Conservation (phyloP, 2,113 vertebrate genomes). For the Archilochus colubris region DNA sequence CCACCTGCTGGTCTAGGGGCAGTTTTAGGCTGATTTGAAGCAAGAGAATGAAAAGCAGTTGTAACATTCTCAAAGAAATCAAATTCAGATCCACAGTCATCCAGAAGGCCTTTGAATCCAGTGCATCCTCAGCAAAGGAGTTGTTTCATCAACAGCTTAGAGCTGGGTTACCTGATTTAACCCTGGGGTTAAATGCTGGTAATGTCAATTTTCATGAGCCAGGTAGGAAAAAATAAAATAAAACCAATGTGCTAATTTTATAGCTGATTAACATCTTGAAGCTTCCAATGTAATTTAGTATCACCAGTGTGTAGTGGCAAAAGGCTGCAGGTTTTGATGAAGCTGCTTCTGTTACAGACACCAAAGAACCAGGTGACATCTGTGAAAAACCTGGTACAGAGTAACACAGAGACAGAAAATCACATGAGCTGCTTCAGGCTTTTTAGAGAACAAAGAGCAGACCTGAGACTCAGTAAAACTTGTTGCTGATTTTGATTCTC, state of each 20-base stretch:
- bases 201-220: background rate
- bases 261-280: background rate
- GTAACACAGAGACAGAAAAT: background rate
- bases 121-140: background rate
- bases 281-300: background rate
- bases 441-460: background rate
- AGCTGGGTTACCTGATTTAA: background rate
- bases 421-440: background rate
- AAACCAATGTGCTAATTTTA: background rate
- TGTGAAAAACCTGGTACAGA: background rate
- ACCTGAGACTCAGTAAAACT: background rate
- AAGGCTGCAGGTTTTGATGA: background rate
- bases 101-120: background rate
- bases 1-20: fast-evolving
- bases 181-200: background rate
- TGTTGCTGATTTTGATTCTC: background rate
- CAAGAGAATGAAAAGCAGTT: background rate
- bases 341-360: background rate
- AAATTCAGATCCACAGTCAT: background rate
- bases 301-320: background rate
- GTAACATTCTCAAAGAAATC: background rate
- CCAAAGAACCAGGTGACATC: background rate
- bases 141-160: background rate
- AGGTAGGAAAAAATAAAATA: background rate
- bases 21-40: background rate